Evolutionary conservation across 2,888 invertebrate genomes (phyloP), one percentile per base, ranked within the genome.

Genomic region (Platynereis dumerilii): DNA sequence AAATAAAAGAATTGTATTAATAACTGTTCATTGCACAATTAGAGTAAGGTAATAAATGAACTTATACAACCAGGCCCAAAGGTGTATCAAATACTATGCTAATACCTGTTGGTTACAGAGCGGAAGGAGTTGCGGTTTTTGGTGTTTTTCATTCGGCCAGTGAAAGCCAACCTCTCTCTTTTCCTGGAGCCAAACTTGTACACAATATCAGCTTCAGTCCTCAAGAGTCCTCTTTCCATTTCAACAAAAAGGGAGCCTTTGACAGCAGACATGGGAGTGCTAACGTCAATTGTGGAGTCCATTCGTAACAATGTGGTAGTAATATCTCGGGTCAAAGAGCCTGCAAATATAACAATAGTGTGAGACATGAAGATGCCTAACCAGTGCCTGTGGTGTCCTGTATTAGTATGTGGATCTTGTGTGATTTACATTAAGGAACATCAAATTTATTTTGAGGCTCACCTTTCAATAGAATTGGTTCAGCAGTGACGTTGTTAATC

Each of bases 391-490:
- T n/a, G n/a, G n/a, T n/a, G n/a, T n/a, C n/a, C n/a, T n/a, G n/a
- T n/a, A n/a, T n/a, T n/a, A n/a, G n/a, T n/a, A n/a, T n/a, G n/a
- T n/a, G n/a, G n/a, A n/a, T n/a, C n/a, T n/a, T n/a, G n/a, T n/a
- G n/a, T n/a, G n/a, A n/a, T n/a, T n/a, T 68, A 59, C 20, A 53
- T 39, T 27, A 65, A 27, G 29, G 53, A 27, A 42, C 65, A 34
- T 12, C 34, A 34, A 34, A 34, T 12, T 34, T n/a, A n/a, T n/a
- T n/a, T n/a, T n/a, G n/a, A n/a, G 24, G 80, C 67, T n/a, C n/a
- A 92, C 91, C 63, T 92, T 89, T 0, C 90, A 89, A 79, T 94
- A 95, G 54, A 95, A 85, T 86, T 93, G 92, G 60, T n/a, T n/a
- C n/a, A 12, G 20, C 22, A 5, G 22, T 20, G 20, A 48, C 7